Conservation (phyloP, 2,888 invertebrate species). For the Choristoneura rosaceana region DNA sequence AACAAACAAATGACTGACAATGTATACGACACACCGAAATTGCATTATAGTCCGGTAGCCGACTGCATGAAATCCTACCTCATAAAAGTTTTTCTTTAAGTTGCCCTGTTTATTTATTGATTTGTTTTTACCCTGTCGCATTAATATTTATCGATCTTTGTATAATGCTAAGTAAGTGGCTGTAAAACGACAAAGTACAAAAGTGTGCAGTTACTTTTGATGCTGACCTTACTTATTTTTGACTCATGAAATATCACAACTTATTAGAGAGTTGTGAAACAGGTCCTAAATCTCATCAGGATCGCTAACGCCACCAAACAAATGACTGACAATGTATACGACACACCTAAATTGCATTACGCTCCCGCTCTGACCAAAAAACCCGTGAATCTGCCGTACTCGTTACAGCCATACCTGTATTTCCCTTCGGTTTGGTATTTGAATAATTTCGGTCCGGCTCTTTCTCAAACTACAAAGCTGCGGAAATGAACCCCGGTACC, state of each 20-base stretch:
- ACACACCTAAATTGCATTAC: conserved; percentile 15
- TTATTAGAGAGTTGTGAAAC: too few relatives aligned
- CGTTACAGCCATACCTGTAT: conserved; percentile 41
- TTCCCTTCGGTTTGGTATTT: conserved; percentile 52
- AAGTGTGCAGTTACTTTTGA: too few relatives aligned
- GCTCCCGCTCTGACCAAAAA: conserved; percentile 10
- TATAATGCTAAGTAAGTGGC: too few relatives aligned
- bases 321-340: conserved; percentile 3
- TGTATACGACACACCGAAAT: conserved; percentile 10
- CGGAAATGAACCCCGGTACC: conserved; percentile 51
- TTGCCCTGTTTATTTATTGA: too few relatives aligned
- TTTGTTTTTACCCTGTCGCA: too few relatives aligned
- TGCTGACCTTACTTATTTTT: too few relatives aligned
- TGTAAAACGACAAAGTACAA: too few relatives aligned
- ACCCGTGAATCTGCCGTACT: conserved; percentile 21
- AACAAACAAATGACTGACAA: not conserved
- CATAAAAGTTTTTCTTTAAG: too few relatives aligned
- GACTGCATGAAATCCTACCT: too few relatives aligned
- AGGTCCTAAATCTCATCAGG: not conserved
- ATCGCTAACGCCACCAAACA: conserved; percentile 2
- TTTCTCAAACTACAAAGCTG: conserved; percentile 49
- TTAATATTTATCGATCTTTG: too few relatives aligned
- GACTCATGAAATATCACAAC: too few relatives aligned
- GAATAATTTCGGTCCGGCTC: conserved; percentile 50
- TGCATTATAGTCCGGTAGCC: too few relatives aligned